phyloP scores from a whole-genome alignment of 2,113 vertebrate genomes.

The Cnemophilus loriae region DNA sequence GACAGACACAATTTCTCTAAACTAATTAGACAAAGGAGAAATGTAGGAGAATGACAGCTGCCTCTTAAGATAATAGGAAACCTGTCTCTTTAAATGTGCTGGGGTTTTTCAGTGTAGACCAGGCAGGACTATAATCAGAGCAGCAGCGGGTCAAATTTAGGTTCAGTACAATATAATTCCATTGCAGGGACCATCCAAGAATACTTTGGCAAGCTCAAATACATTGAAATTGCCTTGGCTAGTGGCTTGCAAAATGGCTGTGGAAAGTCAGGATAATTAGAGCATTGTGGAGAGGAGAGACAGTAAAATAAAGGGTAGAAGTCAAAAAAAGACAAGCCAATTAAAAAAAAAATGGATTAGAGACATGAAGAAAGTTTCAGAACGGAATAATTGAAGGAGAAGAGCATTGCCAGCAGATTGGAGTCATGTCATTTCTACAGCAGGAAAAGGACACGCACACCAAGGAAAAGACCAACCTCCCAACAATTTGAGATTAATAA shows the following conservation, averaged over 20 bases:
- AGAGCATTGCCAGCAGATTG: not conserved
- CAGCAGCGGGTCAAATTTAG: conserved; percentile 25
- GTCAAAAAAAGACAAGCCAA: conserved; percentile 39
- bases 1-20: conserved; percentile 21
- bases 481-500: not conserved
- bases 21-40: conserved; percentile 42
- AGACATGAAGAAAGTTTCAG: not conserved
- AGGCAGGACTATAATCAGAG: conserved; percentile 64
- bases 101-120: conserved; percentile 12
- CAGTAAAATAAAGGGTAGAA: conserved; percentile 49
- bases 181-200: conserved; percentile 21
- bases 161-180: conserved; percentile 53
- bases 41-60: conserved; percentile 17
- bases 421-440: not conserved
- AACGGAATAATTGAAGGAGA: conserved; percentile 6
- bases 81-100: conserved; percentile 51
- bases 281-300: conserved; percentile 1
- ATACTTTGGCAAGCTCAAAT: conserved; percentile 16
- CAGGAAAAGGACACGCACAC: not conserved
- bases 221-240: conserved; percentile 35
- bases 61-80: conserved; percentile 44
- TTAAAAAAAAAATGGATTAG: not conserved
- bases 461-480: not conserved
- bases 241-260: conserved; percentile 31
- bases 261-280: conserved; percentile 39